Conservation (phyloP, 2,888 invertebrate genomes). For the Patella depressa region DNA sequence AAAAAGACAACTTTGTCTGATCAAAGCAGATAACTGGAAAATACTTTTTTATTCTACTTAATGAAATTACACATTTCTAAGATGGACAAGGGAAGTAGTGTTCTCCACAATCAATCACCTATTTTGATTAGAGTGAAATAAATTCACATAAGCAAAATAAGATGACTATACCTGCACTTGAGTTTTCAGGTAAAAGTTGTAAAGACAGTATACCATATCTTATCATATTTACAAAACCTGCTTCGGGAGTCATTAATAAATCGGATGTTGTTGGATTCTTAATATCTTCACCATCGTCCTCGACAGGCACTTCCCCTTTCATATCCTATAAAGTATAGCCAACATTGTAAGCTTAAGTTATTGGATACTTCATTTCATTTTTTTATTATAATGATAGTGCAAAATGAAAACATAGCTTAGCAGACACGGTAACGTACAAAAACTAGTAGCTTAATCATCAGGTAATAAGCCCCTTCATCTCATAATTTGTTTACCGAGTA, state of each 20-base stretch:
- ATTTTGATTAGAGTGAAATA: neutral
- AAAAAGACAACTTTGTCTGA: too few relatives aligned
- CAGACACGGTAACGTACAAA: too few relatives aligned
- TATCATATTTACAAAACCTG: slow-evolving; percentile 83
- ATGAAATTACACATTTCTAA: neutral
- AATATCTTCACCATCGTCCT: slow-evolving; percentile 22
- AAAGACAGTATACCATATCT: slow-evolving; percentile 83
- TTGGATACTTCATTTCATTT: too few relatives aligned
- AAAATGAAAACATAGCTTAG: too few relatives aligned
- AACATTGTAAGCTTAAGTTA: neutral
- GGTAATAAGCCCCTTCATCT: too few relatives aligned
- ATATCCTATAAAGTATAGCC: slow-evolving; percentile 6
- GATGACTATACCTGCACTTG: slow-evolving; percentile 78
- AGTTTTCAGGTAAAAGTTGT: slow-evolving; percentile 82
- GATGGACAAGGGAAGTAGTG: neutral
- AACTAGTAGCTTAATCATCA: too few relatives aligned
- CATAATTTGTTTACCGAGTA: too few relatives aligned
- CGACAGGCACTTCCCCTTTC: neutral
- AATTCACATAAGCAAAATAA: neutral
- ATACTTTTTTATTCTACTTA: too few relatives aligned
- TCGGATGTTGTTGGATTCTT: slow-evolving; percentile 34
- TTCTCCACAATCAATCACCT: neutral
- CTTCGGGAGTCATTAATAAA: slow-evolving; percentile 73
- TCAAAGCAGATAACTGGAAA: too few relatives aligned
- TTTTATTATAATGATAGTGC: too few relatives aligned